Evolutionary conservation across 2,113 vertebrate species (phyloP), one percentile per base, ranked within the genome.

Genomic region (Poecile atricapillus): DNA sequence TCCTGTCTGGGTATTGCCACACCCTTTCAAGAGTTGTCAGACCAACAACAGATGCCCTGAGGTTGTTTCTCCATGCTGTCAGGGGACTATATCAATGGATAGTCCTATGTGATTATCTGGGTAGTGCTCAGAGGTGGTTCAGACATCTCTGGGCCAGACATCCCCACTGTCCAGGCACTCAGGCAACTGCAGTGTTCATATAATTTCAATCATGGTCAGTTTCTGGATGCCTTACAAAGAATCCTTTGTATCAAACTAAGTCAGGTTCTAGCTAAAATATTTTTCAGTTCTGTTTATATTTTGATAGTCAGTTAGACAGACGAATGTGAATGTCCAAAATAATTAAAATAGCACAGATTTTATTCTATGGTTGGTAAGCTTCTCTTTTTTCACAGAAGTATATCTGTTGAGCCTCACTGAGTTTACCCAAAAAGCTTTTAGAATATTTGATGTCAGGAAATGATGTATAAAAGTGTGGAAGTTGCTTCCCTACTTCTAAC

Each of bases 1-100:
- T 43, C 17, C 35, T 64, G 4, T 43, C 31, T 85, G 50, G 30
- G 3, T 63, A 59, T 39, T 37, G 37, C 22, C 30, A 31, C 63
- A 67, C 13, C 9, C 28, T 49, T 39, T 9, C 39, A 82, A 52
- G 75, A 35, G 25, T 2, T 44, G 65, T 15, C n/a, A 87, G 46
- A 50, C 10, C 41, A 62, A 12, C 0, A 4, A 1, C 0, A 84
- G 19, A 5, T 74, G 46, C 37, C 44, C 19, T 67, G 37, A 35
- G 64, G 9, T 31, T 70, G 31, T 24, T 82, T 70, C 16, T 46
- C 46, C 28, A 17, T n/a, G 46, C 8, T 58, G 8, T n/a, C 41
- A 20, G 7, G 4, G 52, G n/a, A 46, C 15, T 22, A 0, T 18
- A 14, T 50, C 68, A 30, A 15, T 23, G 31, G n/a, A 15, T 5